Evolutionary conservation across 2,113 vertebrate genomes (phyloP).

Genomic region (Orthochromis indermauri): DNA sequence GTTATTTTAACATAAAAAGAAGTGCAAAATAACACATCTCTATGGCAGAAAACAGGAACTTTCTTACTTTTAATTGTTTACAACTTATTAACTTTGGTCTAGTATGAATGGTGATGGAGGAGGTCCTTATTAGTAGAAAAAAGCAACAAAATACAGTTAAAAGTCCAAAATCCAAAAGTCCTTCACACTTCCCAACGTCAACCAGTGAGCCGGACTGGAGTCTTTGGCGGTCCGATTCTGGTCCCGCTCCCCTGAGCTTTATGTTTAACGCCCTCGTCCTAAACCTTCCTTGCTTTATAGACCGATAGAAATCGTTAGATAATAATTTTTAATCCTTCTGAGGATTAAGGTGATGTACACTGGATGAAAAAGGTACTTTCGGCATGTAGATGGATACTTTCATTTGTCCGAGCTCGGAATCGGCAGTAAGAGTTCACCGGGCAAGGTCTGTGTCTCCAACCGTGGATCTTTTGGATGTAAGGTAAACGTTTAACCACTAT

Average conservation of each 20-base stretch:
- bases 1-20: not conserved
- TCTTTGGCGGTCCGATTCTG: not conserved
- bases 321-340: not conserved
- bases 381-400: not conserved
- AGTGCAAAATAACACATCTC: not conserved
- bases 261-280: not conserved
- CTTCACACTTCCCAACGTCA: not conserved
- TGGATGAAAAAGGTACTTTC: not conserved
- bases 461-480: not conserved
- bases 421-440: rapidly evolving
- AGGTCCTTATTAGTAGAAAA: not conserved
- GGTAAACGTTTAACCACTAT: rapidly evolving
- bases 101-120: not conserved
- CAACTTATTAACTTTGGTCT: not conserved
- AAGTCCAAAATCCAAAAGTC: not conserved
- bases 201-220: not conserved
- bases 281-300: rapidly evolving
- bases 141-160: not conserved
- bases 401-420: not conserved
- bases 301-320: not conserved
- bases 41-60: not conserved
- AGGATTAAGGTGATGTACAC: not conserved
- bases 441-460: not conserved
- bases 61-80: not conserved
- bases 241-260: not conserved